Conservation (phyloP, 2,888 invertebrate species). For the Deilephila porcellus region DNA sequence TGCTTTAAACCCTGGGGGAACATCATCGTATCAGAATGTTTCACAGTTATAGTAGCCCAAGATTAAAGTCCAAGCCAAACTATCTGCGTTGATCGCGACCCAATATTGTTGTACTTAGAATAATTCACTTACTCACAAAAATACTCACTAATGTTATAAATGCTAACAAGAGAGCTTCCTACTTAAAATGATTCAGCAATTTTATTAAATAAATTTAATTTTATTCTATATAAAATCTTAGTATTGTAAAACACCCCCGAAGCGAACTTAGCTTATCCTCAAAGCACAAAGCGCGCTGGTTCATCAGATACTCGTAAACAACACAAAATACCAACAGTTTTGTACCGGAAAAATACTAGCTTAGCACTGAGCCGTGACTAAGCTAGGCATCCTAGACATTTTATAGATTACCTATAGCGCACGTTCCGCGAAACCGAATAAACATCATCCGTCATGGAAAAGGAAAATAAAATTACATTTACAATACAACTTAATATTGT, state of each 20-base stretch:
- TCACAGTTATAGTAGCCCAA: no score
- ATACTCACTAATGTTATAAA: no score
- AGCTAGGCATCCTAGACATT: conserved; percentile 21
- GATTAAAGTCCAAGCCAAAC: no score
- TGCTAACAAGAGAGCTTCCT: no score
- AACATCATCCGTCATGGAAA: neutral
- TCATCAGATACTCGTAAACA: neutral
- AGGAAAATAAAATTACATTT: conserved; percentile 10
- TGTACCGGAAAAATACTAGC: conserved; percentile 21
- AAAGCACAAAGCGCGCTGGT: neutral
- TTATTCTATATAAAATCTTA: neutral
- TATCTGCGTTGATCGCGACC: no score
- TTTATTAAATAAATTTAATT: neutral
- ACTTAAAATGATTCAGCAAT: no score
- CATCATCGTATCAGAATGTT: no score
- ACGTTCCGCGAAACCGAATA: conserved; percentile 15
- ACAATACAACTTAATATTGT: neutral
- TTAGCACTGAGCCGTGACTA: conserved; percentile 14
- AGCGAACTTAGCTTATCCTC: neutral
- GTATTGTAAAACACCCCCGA: neutral
- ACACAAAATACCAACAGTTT: conserved; percentile 1
- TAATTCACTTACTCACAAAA: no score
- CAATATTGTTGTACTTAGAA: no score
- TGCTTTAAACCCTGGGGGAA: no score
- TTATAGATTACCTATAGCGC: conserved; percentile 15